These are phyloP conservation scores for Chouioia cunea DNA, from an alignment of 2,888 invertebrate species.

Conservation along the genomic window DNA sequence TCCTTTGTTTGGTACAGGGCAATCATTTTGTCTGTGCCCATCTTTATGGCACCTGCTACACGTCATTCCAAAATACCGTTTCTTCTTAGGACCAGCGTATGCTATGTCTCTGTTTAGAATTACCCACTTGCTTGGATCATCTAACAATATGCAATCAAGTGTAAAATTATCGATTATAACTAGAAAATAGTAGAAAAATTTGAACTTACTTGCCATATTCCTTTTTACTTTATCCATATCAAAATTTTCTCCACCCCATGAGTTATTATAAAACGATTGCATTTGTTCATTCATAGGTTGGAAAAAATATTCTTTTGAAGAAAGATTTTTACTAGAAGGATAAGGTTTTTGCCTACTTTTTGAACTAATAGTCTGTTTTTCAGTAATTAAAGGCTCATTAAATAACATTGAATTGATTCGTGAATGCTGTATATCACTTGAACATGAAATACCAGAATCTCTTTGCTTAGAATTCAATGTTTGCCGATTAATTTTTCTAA, in stretches of 20 bases:
- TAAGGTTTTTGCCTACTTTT: constrained; percentile 14
- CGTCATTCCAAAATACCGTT: constrained; percentile 53
- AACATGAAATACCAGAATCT: neutral
- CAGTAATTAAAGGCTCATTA: neutral
- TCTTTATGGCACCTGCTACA: constrained; percentile 76
- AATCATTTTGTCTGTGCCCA: constrained; percentile 75
- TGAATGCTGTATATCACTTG: neutral
- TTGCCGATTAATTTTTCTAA: constrained; percentile 48
- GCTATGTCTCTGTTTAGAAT: constrained; percentile 59
- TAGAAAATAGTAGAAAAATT: constrained; percentile 19
- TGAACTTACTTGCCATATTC: constrained; percentile 75
- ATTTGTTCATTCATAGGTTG: constrained; percentile 69
- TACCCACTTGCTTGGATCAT: constrained; percentile 60
- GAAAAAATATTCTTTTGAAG: constrained; percentile 54
- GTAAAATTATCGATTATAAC: constrained; percentile 9
- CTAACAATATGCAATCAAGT: constrained; percentile 50
- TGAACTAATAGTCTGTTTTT: neutral
- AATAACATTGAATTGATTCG: neutral
- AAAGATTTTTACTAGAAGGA: constrained; percentile 6
- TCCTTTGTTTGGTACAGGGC: constrained; percentile 71
- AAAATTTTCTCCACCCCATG: constrained; percentile 77
- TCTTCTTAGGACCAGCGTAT: constrained; percentile 24
- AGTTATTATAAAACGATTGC: constrained; percentile 76
- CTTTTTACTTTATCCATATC: constrained; percentile 73
- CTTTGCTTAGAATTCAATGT: neutral